Conservation (phyloP, 2,888 invertebrate genomes). For the Heliconius erato region DNA sequence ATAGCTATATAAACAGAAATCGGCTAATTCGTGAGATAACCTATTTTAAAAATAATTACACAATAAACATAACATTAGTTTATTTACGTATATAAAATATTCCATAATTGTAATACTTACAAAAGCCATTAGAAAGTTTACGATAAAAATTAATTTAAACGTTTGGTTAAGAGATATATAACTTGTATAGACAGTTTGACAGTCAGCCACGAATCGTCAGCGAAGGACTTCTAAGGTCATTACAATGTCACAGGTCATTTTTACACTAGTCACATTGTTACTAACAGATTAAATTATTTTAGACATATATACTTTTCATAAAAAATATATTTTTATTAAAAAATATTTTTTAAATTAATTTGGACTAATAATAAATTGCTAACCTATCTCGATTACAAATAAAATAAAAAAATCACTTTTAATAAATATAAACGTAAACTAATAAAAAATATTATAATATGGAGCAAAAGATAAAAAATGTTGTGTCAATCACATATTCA, state of each 20-base stretch:
- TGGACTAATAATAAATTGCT: no score
- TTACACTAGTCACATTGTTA: slow-evolving; percentile 60
- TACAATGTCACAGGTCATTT: slow-evolving; percentile 73
- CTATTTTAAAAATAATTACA: not conserved
- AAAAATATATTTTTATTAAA: not conserved
- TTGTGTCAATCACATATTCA: no score
- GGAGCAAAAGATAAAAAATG: no score
- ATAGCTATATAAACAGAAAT: not conserved
- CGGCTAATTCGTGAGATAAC: not conserved
- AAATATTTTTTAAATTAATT: not conserved
- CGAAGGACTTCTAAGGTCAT: slow-evolving; percentile 76
- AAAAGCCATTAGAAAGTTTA: slow-evolving; percentile 62
- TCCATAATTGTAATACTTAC: slow-evolving; percentile 60
- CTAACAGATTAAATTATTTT: slow-evolving; percentile 35
- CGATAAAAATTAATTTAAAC: slow-evolving; percentile 34
- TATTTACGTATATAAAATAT: not conserved
- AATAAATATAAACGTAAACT: no score
- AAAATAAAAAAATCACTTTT: no score
- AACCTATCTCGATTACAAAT: no score
- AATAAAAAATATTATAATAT: no score
- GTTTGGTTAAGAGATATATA: slow-evolving; percentile 43
- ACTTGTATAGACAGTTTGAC: slow-evolving; percentile 64
- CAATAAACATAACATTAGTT: not conserved
- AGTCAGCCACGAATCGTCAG: slow-evolving; percentile 57
- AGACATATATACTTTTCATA: not conserved